These are phyloP conservation scores for Piscicola geometra DNA, from an alignment of 2,888 invertebrate species.

Conservation along the genomic window DNA sequence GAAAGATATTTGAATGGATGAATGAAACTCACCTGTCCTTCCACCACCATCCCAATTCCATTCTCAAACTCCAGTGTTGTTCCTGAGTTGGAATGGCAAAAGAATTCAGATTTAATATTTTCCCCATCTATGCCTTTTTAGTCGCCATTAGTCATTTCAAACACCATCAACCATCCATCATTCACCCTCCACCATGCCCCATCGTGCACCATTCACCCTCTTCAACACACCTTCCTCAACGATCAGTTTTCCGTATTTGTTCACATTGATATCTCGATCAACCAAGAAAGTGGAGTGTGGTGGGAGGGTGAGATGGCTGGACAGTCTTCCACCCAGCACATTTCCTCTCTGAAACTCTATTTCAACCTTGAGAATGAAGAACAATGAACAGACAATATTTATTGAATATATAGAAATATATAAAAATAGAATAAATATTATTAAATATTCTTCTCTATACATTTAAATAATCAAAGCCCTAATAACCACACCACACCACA, in stretches of 20 bases:
- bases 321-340: slow-evolving; percentile 35
- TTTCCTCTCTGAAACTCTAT: slow-evolving; percentile 34
- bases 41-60: slow-evolving; percentile 82
- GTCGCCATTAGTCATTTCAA: not conserved
- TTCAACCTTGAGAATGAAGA: not conserved
- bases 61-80: slow-evolving; percentile 82
- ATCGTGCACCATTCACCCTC: slow-evolving; percentile 79
- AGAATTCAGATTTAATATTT: no score
- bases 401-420: no score
- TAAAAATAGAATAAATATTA: no score
- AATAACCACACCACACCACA: not conserved
- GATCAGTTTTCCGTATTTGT: slow-evolving; percentile 51
- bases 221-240: slow-evolving; percentile 62
- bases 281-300: slow-evolving; percentile 67
- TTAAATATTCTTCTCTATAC: not conserved
- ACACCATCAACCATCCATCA: slow-evolving; percentile 51
- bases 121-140: not conserved
- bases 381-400: not conserved
- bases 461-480: not conserved
- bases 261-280: slow-evolving; percentile 83
- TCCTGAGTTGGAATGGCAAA: slow-evolving; percentile 64
- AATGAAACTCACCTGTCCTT: slow-evolving; percentile 34
- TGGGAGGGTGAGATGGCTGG: not conserved
- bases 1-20: no score
- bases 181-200: slow-evolving; percentile 85